phyloP scores from a whole-genome alignment of 2,888 invertebrate genomes.

The Philereme transversata region DNA sequence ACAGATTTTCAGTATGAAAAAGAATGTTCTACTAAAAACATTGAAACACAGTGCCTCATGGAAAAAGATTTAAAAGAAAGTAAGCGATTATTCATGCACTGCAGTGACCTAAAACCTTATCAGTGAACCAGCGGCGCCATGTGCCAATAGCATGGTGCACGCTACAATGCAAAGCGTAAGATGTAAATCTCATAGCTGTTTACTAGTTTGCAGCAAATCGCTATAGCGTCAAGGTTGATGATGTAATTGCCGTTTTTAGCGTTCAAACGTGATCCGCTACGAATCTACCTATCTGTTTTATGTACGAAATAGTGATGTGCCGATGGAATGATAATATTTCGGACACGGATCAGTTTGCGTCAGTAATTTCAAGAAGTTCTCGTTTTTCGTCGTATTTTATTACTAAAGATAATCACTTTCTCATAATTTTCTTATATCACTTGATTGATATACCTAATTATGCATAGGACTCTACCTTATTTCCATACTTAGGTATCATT shows the following conservation, averaged over 20 bases:
- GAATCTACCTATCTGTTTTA: conserved; percentile 40
- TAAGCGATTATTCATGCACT: too few species aligned
- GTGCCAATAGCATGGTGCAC: conserved; percentile 37
- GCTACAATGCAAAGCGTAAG: conserved; percentile 39
- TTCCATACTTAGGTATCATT: too few species aligned
- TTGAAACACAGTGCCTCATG: too few species aligned
- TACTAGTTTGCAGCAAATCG: conserved; percentile 60
- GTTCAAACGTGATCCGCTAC: conserved; percentile 60
- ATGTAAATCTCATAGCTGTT: conserved; percentile 63
- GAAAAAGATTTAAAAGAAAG: too few species aligned
- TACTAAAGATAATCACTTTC: too few species aligned
- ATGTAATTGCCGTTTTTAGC: conserved; percentile 81
- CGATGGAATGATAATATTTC: not conserved
- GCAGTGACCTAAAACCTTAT: conserved; percentile 15
- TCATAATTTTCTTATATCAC: too few species aligned
- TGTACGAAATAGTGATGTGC: conserved; percentile 20
- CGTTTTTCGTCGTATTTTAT: not conserved
- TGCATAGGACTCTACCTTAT: too few species aligned
- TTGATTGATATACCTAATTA: too few species aligned
- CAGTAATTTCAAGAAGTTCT: not conserved
- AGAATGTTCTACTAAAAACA: too few species aligned
- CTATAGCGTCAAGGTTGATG: conserved; percentile 72
- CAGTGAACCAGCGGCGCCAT: conserved; percentile 13
- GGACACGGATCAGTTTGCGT: not conserved
- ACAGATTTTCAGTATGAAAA: too few species aligned